Evolutionary conservation across 2,888 invertebrate species (phyloP).

Genomic region (Zhuqinia jingwanae): DNA sequence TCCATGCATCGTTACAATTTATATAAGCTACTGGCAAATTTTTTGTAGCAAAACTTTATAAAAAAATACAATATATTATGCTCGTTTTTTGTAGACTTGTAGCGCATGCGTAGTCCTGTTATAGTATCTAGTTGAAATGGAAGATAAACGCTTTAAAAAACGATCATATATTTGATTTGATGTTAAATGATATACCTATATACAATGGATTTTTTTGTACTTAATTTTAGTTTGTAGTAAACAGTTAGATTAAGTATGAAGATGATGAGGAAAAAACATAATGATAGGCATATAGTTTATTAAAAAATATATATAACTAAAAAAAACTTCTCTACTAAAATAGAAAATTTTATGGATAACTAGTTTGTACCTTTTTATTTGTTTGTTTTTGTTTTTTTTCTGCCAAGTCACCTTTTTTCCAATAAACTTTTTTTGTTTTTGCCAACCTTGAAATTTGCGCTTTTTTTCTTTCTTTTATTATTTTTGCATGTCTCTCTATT

Average conservation of each 20-base stretch:
- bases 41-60: background rate
- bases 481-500: background rate
- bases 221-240: conserved; percentile 16
- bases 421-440: conserved; percentile 28
- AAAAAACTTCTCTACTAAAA: too few relatives aligned
- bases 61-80: background rate
- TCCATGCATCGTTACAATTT: background rate
- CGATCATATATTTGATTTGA: background rate
- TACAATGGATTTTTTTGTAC: conserved; percentile 25
- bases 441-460: background rate
- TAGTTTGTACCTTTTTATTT: conserved; percentile 10
- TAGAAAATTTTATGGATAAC: background rate
- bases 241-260: background rate
- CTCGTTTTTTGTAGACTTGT: background rate
- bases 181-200: too few relatives aligned
- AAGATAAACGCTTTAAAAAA: conserved; percentile 45
- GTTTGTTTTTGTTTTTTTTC: conserved; percentile 41
- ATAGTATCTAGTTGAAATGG: conserved; percentile 35
- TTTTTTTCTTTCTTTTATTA: background rate
- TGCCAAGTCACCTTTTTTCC: conserved; percentile 39
- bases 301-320: too few relatives aligned
- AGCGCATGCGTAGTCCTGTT: background rate
- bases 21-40: background rate
- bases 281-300: conserved; percentile 4
- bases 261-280: background rate